Base-by-base conservation (phyloP, 2,113 vertebrate genomes). In the Onychostoma macrolepis region DNA sequence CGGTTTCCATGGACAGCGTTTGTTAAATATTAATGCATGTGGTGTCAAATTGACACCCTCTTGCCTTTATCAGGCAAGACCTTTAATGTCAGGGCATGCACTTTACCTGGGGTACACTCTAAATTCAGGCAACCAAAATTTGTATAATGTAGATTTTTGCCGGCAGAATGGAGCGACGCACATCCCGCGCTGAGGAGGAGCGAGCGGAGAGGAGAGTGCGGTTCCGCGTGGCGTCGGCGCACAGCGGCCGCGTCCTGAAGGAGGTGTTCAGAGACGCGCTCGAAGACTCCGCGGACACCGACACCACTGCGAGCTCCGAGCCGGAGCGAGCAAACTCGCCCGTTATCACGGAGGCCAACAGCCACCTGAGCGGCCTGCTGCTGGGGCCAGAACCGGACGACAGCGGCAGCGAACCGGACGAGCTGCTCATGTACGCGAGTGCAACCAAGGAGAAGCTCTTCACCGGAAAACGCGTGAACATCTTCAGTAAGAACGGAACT, bases 401-500 rank as follows among this genome's bases (percentile, higher is more conserved):
- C 50, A 95, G 93, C 0, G 96, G 94, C 41, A 92, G 92, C 0
- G 97, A 98, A 61, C 94, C 94, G 0, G 98, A 98, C 0, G 96
- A 97, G 85, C 89, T 98, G 94, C 95, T 99, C 80, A 89, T 96
- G 87, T 95, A 98, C 33, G 97, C 97, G 10, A 96, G 97, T 92
- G 95, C 95, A 63, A 92, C 96, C 85, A 96, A 96, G 33, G 96
- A 98, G 88, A 95, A 91, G 89, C 90, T 94, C 1, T 99, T 99
- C 91, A 96, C 94, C 80, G 96, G 96, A 61, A 98, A 96, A 89
- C 90, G 98, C 88, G 94, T 99, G 92, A 98, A 99, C 89, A 99
- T 99, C 92, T 95, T 98, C 92, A 99, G 98, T 94, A 99, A 99
- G 94, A 99, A 99, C 0, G 98, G 98, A 78, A 99, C 98, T 48